Evolutionary conservation across 2,113 vertebrate species (phyloP).

Genomic region (Campylomormyrus numenius): DNA sequence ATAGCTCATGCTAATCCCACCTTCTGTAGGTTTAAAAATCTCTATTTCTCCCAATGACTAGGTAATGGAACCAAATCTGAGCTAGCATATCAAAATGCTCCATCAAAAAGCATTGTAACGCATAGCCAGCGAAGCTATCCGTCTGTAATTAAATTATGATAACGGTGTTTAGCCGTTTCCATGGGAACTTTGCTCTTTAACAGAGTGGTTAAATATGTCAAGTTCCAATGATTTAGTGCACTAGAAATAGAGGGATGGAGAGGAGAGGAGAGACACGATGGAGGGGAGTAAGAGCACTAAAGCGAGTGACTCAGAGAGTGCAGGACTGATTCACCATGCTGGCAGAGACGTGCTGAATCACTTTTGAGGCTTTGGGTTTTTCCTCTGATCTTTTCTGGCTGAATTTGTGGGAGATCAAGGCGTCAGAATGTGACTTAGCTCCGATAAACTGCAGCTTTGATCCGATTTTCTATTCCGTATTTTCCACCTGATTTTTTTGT

Average conservation of each 20-base stretch:
- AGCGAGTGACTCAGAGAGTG: conserved; percentile 4
- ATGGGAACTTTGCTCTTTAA: conserved; percentile 41
- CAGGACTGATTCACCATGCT: conserved; percentile 12
- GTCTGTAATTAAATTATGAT: conserved; percentile 33
- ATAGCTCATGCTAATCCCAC: background rate
- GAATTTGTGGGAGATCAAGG: background rate
- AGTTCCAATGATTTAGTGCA: conserved; percentile 26
- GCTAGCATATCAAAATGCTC: background rate
- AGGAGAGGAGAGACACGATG: conserved; percentile 14
- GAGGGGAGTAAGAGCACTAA: conserved; percentile 8
- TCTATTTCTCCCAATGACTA: background rate
- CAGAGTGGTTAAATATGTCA: conserved; percentile 32
- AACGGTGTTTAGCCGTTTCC: conserved; percentile 39
- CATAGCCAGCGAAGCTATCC: conserved; percentile 13
- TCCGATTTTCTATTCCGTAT: background rate
- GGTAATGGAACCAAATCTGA: background rate
- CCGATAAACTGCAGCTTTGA: background rate
- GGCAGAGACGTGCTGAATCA: conserved; percentile 16
- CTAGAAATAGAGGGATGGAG: conserved; percentile 23
- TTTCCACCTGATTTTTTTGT: background rate
- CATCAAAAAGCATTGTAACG: conserved; percentile 15
- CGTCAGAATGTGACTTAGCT: background rate
- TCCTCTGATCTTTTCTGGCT: background rate
- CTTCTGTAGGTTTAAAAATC: background rate
- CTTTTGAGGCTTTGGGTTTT: conserved; percentile 4